phyloP scores from a whole-genome alignment of 2,888 invertebrate genomes.

The Caenorhabditis sp. region DNA sequence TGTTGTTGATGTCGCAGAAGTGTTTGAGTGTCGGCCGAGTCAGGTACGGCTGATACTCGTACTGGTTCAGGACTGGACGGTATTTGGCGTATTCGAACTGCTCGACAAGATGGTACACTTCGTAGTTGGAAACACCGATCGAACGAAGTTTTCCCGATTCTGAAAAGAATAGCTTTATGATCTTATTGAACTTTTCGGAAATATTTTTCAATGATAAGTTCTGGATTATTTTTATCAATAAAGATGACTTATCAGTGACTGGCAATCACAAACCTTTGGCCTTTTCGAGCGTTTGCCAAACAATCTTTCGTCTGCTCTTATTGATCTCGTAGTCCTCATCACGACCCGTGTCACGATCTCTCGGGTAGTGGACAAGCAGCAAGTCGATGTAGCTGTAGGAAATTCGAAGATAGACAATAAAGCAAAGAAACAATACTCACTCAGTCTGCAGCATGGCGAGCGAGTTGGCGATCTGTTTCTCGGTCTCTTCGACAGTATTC shows the following conservation, averaged over 20 bases:
- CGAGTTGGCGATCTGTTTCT: conserved; percentile 66
- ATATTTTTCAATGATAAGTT: too few relatives aligned
- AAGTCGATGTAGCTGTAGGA: conserved; percentile 67
- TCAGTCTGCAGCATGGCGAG: conserved; percentile 68
- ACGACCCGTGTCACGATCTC: conserved; percentile 63
- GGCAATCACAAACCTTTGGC: conserved; percentile 83
- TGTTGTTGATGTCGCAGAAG: conserved; percentile 82
- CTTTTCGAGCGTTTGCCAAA: conserved; percentile 88
- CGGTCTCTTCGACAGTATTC: conserved; percentile 61
- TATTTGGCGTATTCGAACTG: conserved; percentile 83
- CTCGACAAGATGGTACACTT: conserved; percentile 87
- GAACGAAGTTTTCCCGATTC: conserved; percentile 85
- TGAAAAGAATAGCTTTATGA: conserved; percentile 49
- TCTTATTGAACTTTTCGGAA: conserved; percentile 11
- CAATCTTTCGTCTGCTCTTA: conserved; percentile 85
- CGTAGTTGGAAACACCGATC: conserved; percentile 91
- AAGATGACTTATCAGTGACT: not conserved
- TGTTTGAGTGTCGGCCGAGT: conserved; percentile 74
- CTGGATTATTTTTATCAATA: conserved; percentile 2
- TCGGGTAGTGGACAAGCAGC: conserved; percentile 71
- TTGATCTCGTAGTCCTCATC: conserved; percentile 63
- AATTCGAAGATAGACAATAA: not conserved
- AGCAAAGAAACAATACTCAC: conserved; percentile 17
- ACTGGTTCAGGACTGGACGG: conserved; percentile 80
- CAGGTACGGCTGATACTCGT: conserved; percentile 84